Evolutionary conservation across 37 sponge, comb jelly and placozoan genomes (phyloP), one percentile per base, ranked within the genome.

Genomic region (Dysidea cf. avara): DNA sequence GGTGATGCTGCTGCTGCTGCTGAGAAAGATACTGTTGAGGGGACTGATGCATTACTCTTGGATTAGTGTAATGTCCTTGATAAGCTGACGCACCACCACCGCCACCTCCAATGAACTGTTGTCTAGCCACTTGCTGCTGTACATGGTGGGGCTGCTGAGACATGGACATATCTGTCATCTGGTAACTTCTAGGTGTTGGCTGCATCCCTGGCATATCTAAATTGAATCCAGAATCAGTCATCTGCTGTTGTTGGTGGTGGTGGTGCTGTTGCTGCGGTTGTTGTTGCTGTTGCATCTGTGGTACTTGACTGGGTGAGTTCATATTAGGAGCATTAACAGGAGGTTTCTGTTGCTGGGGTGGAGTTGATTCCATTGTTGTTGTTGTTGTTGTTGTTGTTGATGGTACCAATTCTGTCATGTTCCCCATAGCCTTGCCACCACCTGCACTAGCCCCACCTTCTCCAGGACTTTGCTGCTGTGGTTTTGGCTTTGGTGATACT

Each of bases 281-380:
- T 12, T 67, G 75, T 73, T 68, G 69, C 13, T 67, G 69, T 38
- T 69, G 75, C 12, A 34, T 70, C 21, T 68, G 75, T 12, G 9
- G 7, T 22, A 14, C 26, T 43, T 5, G 46, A 9, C 46, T 9
- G 9, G 46, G 46, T 43, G 46, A 43, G 46, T 43, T 43, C 5
- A 9, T 12, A 9, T 12, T 43, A 43, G 7, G 5, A 12, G 46
- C 46, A 43, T 5, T 5, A 12, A 43, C 5, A 9, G 46, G 5
- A 43, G 46, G 46, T 43, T 43, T 43, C 46, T 43, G 46, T 43
- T 43, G 5, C 46, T 43, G 46, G 9, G 66, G 43, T 24, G 24
- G 24, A 7, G 66, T 30, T 56, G 28, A 28, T 6, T 56, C 14
- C 29, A 56, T 22, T 64, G 66, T 39, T 24, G 6, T 14, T 24